phyloP scores from a whole-genome alignment of 92 coral and sea anemone genomes.

The Phymanthus crucifer region DNA sequence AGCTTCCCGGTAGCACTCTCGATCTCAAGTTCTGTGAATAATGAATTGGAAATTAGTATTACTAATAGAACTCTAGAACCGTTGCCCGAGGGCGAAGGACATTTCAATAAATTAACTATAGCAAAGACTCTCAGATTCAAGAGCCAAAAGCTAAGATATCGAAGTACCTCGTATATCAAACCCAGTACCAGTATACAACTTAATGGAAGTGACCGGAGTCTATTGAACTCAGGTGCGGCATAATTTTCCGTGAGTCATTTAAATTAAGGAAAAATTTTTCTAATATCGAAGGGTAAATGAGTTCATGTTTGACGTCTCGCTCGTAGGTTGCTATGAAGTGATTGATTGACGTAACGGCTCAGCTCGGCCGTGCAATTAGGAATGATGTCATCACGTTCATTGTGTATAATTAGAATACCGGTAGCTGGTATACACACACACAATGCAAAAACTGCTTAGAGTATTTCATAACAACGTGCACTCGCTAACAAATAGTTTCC shows the following conservation, averaged over 20 bases:
- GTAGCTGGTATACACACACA: background rate
- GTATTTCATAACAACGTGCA: background rate
- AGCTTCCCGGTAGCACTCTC: background rate
- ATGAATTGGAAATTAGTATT: background rate
- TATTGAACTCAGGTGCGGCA: background rate
- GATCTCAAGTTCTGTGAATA: background rate
- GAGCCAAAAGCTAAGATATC: no score
- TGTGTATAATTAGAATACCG: background rate
- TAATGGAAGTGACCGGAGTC: background rate
- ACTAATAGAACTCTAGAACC: background rate
- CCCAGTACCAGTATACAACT: background rate
- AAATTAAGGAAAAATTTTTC: background rate
- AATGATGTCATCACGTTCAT: constrained; percentile 2
- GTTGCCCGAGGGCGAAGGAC: background rate
- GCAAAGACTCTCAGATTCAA: no score
- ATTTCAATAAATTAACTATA: background rate
- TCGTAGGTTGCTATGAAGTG: background rate
- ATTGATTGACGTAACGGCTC: constrained; percentile 1
- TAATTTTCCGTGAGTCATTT: background rate
- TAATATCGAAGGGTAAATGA: background rate
- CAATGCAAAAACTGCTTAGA: background rate
- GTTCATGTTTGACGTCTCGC: background rate
- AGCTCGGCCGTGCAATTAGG: background rate
- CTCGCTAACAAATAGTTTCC: no score
- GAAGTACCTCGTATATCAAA: background rate